These are phyloP conservation scores for Sus scrofa DNA, from an alignment of 2,113 vertebrate species.

Conservation along the genomic window T2T-Sscrofa CM000830.6:16947501-16948000, in stretches of 20 bases:
- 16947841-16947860: not conserved
- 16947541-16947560: slow-evolving; percentile 53
- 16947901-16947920: not conserved
- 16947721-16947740: not conserved
- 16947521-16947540: slow-evolving; percentile 52
- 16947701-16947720: not conserved
- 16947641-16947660: slow-evolving; percentile 67
- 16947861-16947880: not conserved
- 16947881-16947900: not conserved
- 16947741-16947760: not conserved
- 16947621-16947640: slow-evolving; percentile 39
- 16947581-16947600: slow-evolving; percentile 46
- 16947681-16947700: slow-evolving; percentile 51
- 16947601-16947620: slow-evolving; percentile 72
- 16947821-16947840: not conserved
- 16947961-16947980: slow-evolving; percentile 36
- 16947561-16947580: slow-evolving; percentile 63
- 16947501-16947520: slow-evolving; percentile 31
- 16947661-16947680: slow-evolving; percentile 6
- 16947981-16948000: slow-evolving; percentile 11
- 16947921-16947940: not conserved
- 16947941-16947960: not conserved
- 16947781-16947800: not conserved
- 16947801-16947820: slow-evolving; percentile 19
- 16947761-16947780: not conserved